These are phyloP conservation scores for Orientallactaga sibirica DNA, from an alignment of 2,797 vertebrate genomes.

Conservation along the genomic window DNA sequence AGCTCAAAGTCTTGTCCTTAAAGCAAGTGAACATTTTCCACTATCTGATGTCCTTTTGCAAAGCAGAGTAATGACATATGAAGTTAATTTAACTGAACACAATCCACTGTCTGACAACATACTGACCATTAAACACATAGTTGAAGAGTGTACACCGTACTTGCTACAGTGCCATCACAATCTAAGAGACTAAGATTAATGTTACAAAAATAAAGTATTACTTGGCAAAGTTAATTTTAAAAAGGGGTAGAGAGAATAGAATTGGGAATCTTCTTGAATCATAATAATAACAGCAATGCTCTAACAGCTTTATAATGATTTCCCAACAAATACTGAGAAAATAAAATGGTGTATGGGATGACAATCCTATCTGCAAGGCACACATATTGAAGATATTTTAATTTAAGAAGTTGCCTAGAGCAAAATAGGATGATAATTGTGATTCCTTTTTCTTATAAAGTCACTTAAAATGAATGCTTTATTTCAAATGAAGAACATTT, in stretches of 20 bases:
- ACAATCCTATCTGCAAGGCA: constrained; percentile 1
- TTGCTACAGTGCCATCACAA: constrained; percentile 65
- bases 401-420: constrained; percentile 33
- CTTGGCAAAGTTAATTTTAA: constrained; percentile 36
- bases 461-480: constrained; percentile 28
- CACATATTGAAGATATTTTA: constrained; percentile 55
- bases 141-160: constrained; percentile 42
- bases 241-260: constrained; percentile 12
- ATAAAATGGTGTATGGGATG: background rate
- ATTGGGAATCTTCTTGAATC: constrained; percentile 41
- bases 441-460: constrained; percentile 47
- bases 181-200: constrained; percentile 32
- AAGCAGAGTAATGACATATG: constrained; percentile 58
- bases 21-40: constrained; percentile 54
- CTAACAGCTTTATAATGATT: background rate
- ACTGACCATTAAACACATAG: constrained; percentile 59
- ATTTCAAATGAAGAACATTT: constrained; percentile 1
- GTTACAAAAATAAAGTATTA: constrained; percentile 55
- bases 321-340: constrained; percentile 5
- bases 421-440: background rate
- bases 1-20: constrained; percentile 29
- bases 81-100: constrained; percentile 75
- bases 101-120: constrained; percentile 60
- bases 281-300: constrained; percentile 50
- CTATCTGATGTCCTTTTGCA: constrained; percentile 53